These are phyloP conservation scores for Copsychus sechellarum DNA, from an alignment of 2,113 vertebrate genomes.

Conservation along the genomic window DNA sequence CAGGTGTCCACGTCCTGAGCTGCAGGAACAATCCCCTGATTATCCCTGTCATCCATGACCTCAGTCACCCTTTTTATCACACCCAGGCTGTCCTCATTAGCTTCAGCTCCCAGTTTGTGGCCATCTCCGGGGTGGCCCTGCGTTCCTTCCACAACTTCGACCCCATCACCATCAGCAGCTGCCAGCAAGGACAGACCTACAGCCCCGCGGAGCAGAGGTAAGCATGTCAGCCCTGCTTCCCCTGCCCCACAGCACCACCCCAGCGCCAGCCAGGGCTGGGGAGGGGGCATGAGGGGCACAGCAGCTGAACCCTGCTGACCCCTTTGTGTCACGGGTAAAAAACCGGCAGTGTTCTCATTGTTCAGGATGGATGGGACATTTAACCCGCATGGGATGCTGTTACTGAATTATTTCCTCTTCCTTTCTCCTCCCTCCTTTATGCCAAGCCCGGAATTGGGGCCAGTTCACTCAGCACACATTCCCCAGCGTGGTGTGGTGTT, in stretches of 20 bases:
- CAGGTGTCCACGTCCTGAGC: conserved; percentile 95
- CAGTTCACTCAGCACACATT: not conserved
- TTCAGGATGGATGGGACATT: conserved; percentile 60
- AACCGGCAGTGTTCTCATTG: conserved; percentile 39
- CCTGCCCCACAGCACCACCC: not conserved
- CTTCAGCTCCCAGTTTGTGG: conserved; percentile 89
- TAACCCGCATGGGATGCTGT: conserved; percentile 51
- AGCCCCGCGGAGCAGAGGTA: conserved; percentile 94
- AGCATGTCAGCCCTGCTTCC: conserved; percentile 59
- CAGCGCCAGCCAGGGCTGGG: not conserved
- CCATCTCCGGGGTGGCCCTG: conserved; percentile 95
- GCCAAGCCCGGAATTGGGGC: not conserved
- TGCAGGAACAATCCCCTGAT: conserved; percentile 97
- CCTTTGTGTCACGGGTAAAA: not conserved
- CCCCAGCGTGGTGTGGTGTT: not conserved
- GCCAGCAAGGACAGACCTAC: conserved; percentile 98
- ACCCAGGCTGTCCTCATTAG: conserved; percentile 91
- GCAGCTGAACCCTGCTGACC: conserved; percentile 34
- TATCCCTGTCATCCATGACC: conserved; percentile 96
- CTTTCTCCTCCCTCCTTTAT: conserved; percentile 57
- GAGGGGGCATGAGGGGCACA: conserved; percentile 15
- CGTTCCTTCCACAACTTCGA: conserved; percentile 99
- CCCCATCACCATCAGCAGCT: conserved; percentile 96
- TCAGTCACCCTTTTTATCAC: conserved; percentile 96
- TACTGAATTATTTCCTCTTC: conserved; percentile 72